Base-by-base conservation (phyloP, 2,888 invertebrate genomes). In the Drosophila koepferae region DNA sequence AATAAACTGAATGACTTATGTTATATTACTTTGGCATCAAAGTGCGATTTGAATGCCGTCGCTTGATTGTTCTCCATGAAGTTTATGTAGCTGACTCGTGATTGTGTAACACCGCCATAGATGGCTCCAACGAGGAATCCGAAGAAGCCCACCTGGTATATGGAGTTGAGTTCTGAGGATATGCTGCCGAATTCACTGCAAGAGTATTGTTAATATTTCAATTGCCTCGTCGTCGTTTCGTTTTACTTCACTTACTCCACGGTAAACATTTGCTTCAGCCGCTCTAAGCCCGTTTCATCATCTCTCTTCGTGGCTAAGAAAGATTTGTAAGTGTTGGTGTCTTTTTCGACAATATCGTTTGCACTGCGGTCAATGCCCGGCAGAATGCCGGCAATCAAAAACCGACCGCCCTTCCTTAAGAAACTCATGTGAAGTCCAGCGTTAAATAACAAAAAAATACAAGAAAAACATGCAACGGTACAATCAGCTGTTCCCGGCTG, bases 61-160 rank as follows among this genome's bases (percentile, higher is more conserved):
- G 96, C 97, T 93, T 96, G 95, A 92, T 97, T 96, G 75, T 94
- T 96, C 90, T 95, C 95, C 91, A 97, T 95, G 81, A 96, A 97
- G 82, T 95, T 94, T 48, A 95, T 74, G 84, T 96, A 96, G 1
- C 96, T 94, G 5, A 90, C 89, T 79, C 94, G 94, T 14, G 96
- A 95, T 77, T 94, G 92, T 3, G 94, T 90, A 84, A 96, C 93
- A 34, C 96, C 96, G 60, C 96, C 96, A 86, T 95, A 94, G 49
- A 95, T 77, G 0, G 94, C 95, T 18, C 97, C 97, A 28, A 95
- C 66, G 53, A 96, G 93, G 4, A 94, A 92, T 18, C 96, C 96
- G 69, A 94, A 81, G 51, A 95, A 90, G 7, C 94, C 92, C 4
- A 95, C 94, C 90, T 96, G 96, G 40, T 94, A 86, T 3, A 96